phyloP scores from a whole-genome alignment of 2,888 invertebrate species.

The Ptychoptera contaminata region DNA sequence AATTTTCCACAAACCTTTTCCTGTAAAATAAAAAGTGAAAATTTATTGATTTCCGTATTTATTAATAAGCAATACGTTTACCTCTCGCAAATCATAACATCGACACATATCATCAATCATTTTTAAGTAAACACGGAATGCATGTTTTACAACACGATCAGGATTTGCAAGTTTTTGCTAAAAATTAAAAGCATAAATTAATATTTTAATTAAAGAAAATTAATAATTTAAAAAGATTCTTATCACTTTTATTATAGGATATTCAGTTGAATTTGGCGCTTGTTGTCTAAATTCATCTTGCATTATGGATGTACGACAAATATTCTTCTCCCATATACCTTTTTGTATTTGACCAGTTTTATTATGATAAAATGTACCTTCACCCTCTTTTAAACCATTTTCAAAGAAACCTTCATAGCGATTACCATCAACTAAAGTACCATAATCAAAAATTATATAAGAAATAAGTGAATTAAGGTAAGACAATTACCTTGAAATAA shows the following conservation, averaged over 20 bases:
- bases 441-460: not conserved
- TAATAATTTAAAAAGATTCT: not conserved
- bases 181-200: conserved; percentile 3
- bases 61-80: too few species aligned
- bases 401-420: conserved; percentile 27
- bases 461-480: not conserved
- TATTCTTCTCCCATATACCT: conserved; percentile 24
- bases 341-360: conserved; percentile 27
- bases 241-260: conserved; percentile 19
- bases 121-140: conserved; percentile 18
- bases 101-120: not conserved
- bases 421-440: conserved; percentile 11
- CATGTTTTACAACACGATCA: conserved; percentile 17
- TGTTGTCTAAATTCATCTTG: conserved; percentile 22
- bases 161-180: conserved; percentile 18
- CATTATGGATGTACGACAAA: conserved; percentile 20
- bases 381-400: conserved; percentile 25
- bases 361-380: conserved; percentile 25
- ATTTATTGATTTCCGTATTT: conserved; percentile 14
- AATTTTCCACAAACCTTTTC: conserved; percentile 12
- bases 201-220: not conserved
- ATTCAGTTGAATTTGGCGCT: conserved; percentile 15
- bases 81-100: too few species aligned
- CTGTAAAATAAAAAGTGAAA: conserved; percentile 8
- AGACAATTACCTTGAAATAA: conserved; percentile 18